Conservation (phyloP, 2,113 vertebrate genomes). For the Cryptotis parvus region DNA sequence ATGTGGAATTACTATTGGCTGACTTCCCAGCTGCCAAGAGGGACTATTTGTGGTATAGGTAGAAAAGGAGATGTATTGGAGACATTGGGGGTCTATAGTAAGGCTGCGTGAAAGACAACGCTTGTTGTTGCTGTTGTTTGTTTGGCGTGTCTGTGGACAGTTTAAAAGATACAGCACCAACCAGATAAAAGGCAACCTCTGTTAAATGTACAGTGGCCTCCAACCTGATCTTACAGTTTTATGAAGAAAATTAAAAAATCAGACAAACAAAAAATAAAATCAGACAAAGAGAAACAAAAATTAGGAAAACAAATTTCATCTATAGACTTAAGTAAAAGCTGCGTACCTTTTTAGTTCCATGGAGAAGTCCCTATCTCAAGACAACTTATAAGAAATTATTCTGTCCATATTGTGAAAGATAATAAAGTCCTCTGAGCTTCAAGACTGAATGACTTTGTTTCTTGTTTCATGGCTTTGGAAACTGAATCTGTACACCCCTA, state of each 20-base stretch:
- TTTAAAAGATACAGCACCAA: neutral
- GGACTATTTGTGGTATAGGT: neutral
- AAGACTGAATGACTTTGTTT: neutral
- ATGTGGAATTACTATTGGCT: slow-evolving; percentile 35
- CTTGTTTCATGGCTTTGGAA: slow-evolving; percentile 17
- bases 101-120: neutral
- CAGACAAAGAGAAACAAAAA: neutral
- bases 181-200: neutral
- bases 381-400: slow-evolving; percentile 29
- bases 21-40: neutral
- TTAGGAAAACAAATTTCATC: neutral
- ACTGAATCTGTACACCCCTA: neutral
- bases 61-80: accelerated
- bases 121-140: neutral
- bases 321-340: slow-evolving; percentile 46
- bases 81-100: neutral
- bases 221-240: neutral
- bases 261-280: neutral
- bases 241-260: slow-evolving; percentile 20
- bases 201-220: neutral
- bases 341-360: slow-evolving; percentile 37
- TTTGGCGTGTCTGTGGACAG: neutral
- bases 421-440: slow-evolving; percentile 13
- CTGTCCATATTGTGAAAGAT: neutral
- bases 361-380: neutral